Evolutionary conservation across 1,140 invertebrate genomes (phyloP).

Genomic region (Papilio glaucus): DNA sequence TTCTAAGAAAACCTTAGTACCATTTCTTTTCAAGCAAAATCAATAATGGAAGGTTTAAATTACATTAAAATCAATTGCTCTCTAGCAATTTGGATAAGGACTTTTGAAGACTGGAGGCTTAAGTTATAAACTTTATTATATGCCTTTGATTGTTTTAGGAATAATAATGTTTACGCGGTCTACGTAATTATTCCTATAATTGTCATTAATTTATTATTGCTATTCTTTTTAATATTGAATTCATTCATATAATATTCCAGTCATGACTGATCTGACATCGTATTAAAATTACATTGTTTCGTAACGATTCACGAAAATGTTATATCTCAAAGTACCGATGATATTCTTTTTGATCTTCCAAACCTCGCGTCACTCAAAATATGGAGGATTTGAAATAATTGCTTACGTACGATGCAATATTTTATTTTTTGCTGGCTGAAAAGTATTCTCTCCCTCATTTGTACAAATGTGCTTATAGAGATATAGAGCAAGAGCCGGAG

Average conservation of each 20-base stretch:
- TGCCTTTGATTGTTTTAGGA: constrained; percentile 22
- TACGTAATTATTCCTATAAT: not conserved
- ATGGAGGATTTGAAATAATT: no score
- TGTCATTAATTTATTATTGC: not conserved
- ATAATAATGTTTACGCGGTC: not conserved
- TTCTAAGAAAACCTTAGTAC: not conserved
- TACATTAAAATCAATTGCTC: constrained; percentile 7
- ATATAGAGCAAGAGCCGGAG: no score
- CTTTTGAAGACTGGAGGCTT: constrained; percentile 8
- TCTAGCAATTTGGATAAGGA: constrained; percentile 11
- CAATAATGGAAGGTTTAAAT: constrained; percentile 6
- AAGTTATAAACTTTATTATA: not conserved
- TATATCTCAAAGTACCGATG: not conserved
- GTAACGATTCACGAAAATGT: not conserved
- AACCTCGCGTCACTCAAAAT: no score
- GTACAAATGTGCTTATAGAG: no score
- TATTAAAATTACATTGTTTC: not conserved
- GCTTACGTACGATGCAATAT: no score
- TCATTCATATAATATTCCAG: not conserved
- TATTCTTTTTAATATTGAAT: not conserved
- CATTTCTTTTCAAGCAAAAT: not conserved
- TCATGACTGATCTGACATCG: not conserved
- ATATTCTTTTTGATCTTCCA: not conserved
- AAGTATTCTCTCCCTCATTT: no score
- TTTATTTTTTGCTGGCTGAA: no score